Evolutionary conservation across 1,140 invertebrate species (phyloP), one percentile per base, ranked within the genome.

Genomic region (Drosophila ambigua): DNA sequence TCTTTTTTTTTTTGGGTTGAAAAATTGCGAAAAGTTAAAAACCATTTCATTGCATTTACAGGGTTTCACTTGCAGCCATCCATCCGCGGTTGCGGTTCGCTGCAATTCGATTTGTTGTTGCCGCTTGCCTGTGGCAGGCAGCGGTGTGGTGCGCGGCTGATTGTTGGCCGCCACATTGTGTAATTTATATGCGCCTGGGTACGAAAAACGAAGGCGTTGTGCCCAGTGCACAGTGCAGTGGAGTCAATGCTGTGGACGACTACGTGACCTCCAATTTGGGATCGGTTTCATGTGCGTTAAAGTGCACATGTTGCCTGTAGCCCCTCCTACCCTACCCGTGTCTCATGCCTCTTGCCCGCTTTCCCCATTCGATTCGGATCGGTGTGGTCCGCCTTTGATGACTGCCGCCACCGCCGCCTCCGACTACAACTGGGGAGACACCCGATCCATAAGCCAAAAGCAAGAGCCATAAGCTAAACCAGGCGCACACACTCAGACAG

Each of bases 21-120:
- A 85, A 87, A 87, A 87, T 87, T 82, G 83, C 79, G 35, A 79
- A 78, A 88, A 83, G 82, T 88, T 87, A 79, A 87, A 87, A 88
- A 76, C 79, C 83, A 87, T 87, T 87, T 87, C 83, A 87, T 87
- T 87, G 83, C 83, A 87, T 82, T 87, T 87, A 79, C 63, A 77
- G 83, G 83, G 83, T 79, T 87, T 87, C 83, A 88, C 83, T 79
- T 79, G 82, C 54, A 62, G n/a, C 59, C 31, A 13, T 8, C 72
- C 74, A 61, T 58, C 73, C 55, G 50, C 73, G 73, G 73, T 77
- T 77, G 74, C 57, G 60, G 51, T 65, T 67, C 67, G 82, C 55
- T 60, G 78, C 82, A 78, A 69, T 79, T 83, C 83, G 83, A 88
- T 83, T 82, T 87, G 83, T 87, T 63, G 69, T 77, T 63, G 52